These are phyloP conservation scores for Andrena chrysosceles DNA, from an alignment of 2,888 invertebrate genomes.

Conservation along the genomic window DNA sequence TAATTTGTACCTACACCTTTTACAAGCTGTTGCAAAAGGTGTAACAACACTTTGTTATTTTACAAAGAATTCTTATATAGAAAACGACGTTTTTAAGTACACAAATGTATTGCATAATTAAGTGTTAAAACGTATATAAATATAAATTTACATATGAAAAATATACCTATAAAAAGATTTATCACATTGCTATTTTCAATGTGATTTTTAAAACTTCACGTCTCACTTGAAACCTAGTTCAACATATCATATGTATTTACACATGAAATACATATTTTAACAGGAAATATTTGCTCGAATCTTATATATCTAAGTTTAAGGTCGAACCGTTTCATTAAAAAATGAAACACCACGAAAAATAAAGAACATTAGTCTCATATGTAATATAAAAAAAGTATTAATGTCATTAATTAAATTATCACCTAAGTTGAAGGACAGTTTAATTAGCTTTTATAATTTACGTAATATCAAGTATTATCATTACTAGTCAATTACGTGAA, in stretches of 20 bases:
- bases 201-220: not conserved
- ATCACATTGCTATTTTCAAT: not conserved
- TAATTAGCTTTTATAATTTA: not conserved
- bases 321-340: not conserved
- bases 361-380: not conserved
- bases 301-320: not conserved
- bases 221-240: not conserved
- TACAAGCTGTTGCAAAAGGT: not conserved
- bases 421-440: not conserved
- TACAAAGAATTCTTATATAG: not conserved
- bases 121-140: conserved; percentile 2
- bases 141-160: conserved; percentile 3
- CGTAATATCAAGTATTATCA: not conserved
- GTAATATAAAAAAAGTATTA: not conserved
- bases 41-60: not conserved
- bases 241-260: not conserved
- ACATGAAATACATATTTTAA: not conserved
- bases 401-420: not conserved
- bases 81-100: not conserved
- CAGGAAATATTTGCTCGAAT: not conserved
- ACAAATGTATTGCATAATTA: conserved; percentile 2
- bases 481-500: not conserved
- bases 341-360: not conserved
- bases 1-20: not conserved
- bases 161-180: not conserved